Evolutionary conservation across 2,888 invertebrate genomes (phyloP), one percentile per base, ranked within the genome.

Genomic region (Mesochorus sp.): DNA sequence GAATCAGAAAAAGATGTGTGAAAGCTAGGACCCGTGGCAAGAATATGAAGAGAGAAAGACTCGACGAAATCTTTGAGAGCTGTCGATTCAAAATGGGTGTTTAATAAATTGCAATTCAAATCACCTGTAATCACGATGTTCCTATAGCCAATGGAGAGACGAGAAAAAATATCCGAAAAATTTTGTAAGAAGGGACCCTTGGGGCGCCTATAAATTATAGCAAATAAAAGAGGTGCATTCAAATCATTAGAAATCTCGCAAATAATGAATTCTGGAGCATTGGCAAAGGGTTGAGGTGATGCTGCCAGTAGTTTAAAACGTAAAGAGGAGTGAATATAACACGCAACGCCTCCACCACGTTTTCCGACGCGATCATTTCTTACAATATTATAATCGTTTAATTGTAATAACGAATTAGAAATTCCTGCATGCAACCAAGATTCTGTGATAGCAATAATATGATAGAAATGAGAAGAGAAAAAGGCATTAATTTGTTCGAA

Each of bases 171-270:
- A 1, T 3, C 8, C 0, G 8, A 8, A 21, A 68, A 72, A n/a
- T 39, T 53, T 0, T 21, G n/a, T 1, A 61, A 72, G 6, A 62
- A 26, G n/a, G n/a, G n/a, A 34, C 28, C 55, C 10, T 55, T 39
- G 3, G 67, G 39, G 1, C 55, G 34, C 5, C 67, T 21, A 21
- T 72, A 49, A 2, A 62, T 49, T 0, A 17, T 8, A 0, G 42
- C 6, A 8, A 72, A 49, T 1, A 72, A 5, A 0, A 72, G 3
- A 12, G 44, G 12, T 0, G 47, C 1, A 5, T 1, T 10, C 8
- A 1, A 10, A 5, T 2, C 1, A 17, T 10, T 6, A 0, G 0
- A 2, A 0, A 44, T 0, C 4, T 44, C 44, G 3, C 17, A 0
- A 0, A 44, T 14, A 5, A 44, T 44, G 3, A 21, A 47, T 6